Conservation (phyloP, 2,797 vertebrate species). For the Setipinna tenuifilis region DNA sequence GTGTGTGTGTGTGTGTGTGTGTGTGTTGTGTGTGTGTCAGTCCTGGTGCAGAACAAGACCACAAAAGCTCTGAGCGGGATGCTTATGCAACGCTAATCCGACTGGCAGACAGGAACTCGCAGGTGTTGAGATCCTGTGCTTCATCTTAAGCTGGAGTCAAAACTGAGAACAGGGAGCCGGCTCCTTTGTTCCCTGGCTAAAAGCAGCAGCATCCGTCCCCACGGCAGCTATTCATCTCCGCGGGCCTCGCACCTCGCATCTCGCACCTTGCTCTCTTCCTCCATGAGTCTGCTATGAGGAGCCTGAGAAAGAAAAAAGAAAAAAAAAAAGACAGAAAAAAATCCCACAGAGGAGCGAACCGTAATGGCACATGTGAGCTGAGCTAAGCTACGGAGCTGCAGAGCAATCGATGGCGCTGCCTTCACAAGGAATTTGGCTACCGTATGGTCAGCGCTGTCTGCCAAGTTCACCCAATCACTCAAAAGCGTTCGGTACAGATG, state of each 20-base stretch:
- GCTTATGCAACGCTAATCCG: background rate
- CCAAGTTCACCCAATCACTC: constrained; percentile 19
- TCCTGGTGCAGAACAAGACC: no score
- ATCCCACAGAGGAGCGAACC: background rate
- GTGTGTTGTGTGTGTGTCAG: no score
- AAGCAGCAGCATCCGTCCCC: background rate
- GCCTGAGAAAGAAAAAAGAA: background rate
- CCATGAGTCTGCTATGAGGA: background rate
- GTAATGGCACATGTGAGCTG: constrained; percentile 7
- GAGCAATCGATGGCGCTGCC: background rate
- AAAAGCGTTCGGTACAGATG: constrained; percentile 4
- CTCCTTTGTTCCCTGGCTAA: background rate
- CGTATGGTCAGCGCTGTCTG: background rate
- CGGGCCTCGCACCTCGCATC: background rate
- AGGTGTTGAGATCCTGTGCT: background rate
- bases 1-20: no score
- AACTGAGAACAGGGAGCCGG: background rate
- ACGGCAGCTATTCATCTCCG: background rate
- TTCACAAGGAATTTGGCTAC: background rate
- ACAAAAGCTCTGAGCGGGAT: no score
- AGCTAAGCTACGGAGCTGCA: background rate
- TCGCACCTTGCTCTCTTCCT: background rate
- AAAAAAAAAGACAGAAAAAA: background rate
- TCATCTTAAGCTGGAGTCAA: constrained; percentile 17
- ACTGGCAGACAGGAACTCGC: background rate